phyloP scores from a whole-genome alignment of 1,140 invertebrate species.

The Wiebesia pumilae region DNA sequence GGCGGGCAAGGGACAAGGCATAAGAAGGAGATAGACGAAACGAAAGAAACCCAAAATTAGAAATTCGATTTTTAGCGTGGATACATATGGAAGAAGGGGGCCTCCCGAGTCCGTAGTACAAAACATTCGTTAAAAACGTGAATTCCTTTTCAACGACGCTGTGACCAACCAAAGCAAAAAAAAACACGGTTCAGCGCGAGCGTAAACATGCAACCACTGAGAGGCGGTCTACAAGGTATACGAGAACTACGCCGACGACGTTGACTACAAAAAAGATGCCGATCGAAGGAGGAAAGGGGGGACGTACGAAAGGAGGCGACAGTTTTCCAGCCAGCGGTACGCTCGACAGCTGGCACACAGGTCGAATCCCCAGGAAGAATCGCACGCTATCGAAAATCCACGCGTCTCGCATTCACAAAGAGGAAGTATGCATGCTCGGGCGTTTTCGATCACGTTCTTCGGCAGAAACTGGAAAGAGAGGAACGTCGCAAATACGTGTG shows the following conservation, averaged over 20 bases:
- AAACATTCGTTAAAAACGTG: conserved; percentile 36
- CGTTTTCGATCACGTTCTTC: background rate
- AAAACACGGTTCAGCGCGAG: background rate
- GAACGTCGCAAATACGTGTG: background rate
- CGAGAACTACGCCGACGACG: background rate
- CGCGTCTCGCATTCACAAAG: conserved; percentile 27
- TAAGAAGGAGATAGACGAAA: background rate
- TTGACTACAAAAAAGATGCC: background rate
- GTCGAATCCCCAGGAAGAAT: conserved; percentile 23
- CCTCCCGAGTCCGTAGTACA: background rate
- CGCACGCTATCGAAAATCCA: conserved; percentile 13
- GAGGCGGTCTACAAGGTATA: background rate
- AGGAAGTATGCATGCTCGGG: background rate
- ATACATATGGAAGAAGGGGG: background rate
- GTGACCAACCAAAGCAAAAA: background rate
- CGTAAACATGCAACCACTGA: conserved; percentile 15
- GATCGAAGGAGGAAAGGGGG: background rate
- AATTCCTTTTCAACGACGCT: conserved; percentile 25
- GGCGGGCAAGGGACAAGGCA: background rate
- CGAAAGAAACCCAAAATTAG: conserved; percentile 48
- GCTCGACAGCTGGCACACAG: conserved; percentile 37
- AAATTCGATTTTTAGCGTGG: conserved; percentile 46
- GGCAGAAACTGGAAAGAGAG: background rate
- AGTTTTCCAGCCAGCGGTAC: conserved; percentile 25
- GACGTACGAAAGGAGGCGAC: background rate